Base-by-base conservation (phyloP, 2,888 invertebrate genomes). In the Cheilosia vernalis region DNA sequence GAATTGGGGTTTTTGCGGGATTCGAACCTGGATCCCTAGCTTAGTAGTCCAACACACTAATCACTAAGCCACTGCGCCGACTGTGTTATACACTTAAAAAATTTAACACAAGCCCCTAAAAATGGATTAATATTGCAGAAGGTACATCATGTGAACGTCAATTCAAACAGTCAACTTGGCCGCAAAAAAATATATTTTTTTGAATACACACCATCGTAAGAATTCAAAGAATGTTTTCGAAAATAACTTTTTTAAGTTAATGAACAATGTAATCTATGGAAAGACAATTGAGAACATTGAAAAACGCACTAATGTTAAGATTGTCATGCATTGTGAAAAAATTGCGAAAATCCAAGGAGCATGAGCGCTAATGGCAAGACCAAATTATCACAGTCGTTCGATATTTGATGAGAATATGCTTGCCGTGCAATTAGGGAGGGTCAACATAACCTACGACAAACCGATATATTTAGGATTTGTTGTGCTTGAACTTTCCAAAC, bases 381-480 rank as follows among this genome's bases (percentile, higher is more conserved):
- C 47, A 4, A 47, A 47, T 7, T 40, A 13, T 40, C 40, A 40
- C 15, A 47, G 47, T n/a, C 10, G 47, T n/a, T n/a, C 17, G 7
- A 47, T n/a, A 15, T 47, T 47, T 19, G 7, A 13, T 17, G 17
- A n/a, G n/a, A 19, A 47, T 17, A n/a, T 47, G 47, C 2, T n/a
- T n/a, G 47, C 47, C 0, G 7, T 47, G 2, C 17, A 47, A 47
- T 27, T 27, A 47, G 3, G 47, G 15, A 40, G 10, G 13, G 40
- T 40, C 40, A 40, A 40, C 10, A 15, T 40, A 4, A 15, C 7
- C 19, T 47, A 47, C 19, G 17, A 47, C 19, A 17, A 47, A 33
- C 33, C 56, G 5, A 15, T 17, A 15, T 56, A 24, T n/a, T 27
- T n/a, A 13, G 56, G 56, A 9, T 56, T 56, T 56, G 56, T 47